phyloP scores from a whole-genome alignment of 2,797 vertebrate species.

The Protosalanx chinensis region DNA sequence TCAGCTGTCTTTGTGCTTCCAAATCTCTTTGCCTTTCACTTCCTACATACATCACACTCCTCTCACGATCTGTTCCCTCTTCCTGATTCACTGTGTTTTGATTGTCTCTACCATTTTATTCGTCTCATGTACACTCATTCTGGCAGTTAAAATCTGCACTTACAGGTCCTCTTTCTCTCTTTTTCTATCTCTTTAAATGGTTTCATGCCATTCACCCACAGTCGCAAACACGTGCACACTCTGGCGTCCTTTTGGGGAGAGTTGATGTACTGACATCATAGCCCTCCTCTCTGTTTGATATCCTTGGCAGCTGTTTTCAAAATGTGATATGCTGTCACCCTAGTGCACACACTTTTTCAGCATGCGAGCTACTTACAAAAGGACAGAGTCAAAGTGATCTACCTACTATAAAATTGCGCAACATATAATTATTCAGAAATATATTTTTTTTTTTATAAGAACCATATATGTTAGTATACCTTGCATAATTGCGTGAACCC shows the following conservation, averaged over 20 bases:
- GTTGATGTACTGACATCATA: slow-evolving; percentile 19
- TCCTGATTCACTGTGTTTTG: neutral
- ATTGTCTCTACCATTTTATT: slow-evolving; percentile 4
- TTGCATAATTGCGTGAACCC: no score
- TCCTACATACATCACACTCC: neutral
- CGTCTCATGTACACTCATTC: slow-evolving; percentile 15
- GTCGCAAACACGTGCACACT: slow-evolving; percentile 1
- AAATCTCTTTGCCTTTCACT: no score
- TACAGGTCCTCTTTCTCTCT: neutral
- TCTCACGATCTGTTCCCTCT: neutral
- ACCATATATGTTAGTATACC: no score
- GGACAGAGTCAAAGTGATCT: no score
- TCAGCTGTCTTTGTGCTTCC: neutral
- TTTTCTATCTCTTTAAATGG: neutral
- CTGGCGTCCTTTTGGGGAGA: neutral
- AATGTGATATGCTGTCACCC: slow-evolving; percentile 17
- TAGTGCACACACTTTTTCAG: no score
- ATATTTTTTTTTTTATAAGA: no score
- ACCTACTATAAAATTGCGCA: no score
- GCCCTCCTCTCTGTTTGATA: slow-evolving; percentile 30
- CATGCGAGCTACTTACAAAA: no score
- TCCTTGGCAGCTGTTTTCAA: slow-evolving; percentile 44
- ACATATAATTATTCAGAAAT: no score
- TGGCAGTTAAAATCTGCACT: slow-evolving; percentile 15
- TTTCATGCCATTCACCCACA: neutral